Conservation (phyloP, 1,140 invertebrate genomes). For the Procambarus virginalis region DNA sequence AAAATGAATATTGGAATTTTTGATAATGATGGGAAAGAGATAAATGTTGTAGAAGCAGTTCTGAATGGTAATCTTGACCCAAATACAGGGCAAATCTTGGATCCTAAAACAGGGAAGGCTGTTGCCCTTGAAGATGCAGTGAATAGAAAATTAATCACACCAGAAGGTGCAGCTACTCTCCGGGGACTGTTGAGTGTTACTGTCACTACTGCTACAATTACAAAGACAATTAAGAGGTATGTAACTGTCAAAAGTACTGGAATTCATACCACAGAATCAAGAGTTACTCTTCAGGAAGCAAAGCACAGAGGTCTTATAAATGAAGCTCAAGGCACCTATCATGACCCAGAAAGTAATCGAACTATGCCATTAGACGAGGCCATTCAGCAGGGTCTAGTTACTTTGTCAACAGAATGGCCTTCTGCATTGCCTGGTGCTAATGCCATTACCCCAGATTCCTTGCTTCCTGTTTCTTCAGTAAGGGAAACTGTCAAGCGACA, state of each 20-base stretch:
- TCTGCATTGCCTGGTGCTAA: conserved; percentile 18
- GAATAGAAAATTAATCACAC: conserved; percentile 86
- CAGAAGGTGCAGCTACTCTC: conserved; percentile 88
- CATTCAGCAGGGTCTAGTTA: conserved; percentile 77
- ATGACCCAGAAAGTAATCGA: conserved; percentile 84
- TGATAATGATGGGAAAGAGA: conserved; percentile 80
- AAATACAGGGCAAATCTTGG: conserved; percentile 87
- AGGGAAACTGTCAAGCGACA: conserved; percentile 47
- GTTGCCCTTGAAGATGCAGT: conserved; percentile 91
- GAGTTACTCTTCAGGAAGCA: conserved; percentile 85
- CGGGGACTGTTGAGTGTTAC: conserved; percentile 89
- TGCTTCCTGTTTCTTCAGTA: conserved; percentile 2
- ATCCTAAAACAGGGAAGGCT: conserved; percentile 83
- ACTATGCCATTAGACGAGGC: conserved; percentile 88
- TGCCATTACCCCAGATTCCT: background rate
- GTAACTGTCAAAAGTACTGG: conserved; percentile 81
- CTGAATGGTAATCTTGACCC: conserved; percentile 88
- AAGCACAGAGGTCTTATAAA: conserved; percentile 86
- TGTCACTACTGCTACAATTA: conserved; percentile 88
- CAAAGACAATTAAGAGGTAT: conserved; percentile 86
- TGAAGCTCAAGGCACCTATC: conserved; percentile 85
- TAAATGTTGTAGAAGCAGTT: conserved; percentile 90
- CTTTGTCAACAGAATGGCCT: conserved; percentile 51
- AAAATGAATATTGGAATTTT: conserved; percentile 86
- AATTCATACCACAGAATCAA: conserved; percentile 72